Percentiles rank a stretch among this genome's conserved stretches.
phyloP scores from a whole-genome alignment of 2,797 vertebrate genomes.

The Mastacembelus armatus region DNA sequence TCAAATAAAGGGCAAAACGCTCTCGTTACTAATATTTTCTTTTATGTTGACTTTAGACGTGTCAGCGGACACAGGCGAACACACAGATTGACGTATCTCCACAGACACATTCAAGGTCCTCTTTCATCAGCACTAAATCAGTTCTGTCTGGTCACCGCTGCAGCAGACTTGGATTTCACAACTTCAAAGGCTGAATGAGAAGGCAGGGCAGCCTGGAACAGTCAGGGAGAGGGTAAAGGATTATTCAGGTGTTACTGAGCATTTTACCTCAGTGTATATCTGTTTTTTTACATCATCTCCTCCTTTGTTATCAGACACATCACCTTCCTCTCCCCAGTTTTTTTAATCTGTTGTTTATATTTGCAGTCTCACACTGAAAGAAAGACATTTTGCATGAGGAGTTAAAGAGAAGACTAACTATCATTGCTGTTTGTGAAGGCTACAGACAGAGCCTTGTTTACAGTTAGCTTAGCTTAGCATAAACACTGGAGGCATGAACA shows the following conservation, averaged over 20 bases:
- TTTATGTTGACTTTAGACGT: background rate
- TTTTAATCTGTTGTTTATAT: background rate
- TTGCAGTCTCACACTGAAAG: background rate
- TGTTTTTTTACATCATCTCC: slow-evolving; percentile 13
- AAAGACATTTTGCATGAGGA: too few species aligned
- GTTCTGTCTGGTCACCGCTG: slow-evolving; percentile 37
- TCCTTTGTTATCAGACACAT: slow-evolving; percentile 3
- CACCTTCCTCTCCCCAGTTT: background rate
- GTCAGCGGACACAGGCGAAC: background rate
- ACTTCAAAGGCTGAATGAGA: slow-evolving; percentile 60
- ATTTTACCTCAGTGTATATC: slow-evolving; percentile 14
- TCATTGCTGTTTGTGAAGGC: too few species aligned
- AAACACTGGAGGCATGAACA: too few species aligned
- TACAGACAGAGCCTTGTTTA: too few species aligned
- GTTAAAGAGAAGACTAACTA: too few species aligned
- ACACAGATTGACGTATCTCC: background rate
- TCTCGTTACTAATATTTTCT: background rate
- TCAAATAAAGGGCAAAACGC: slow-evolving; percentile 2
- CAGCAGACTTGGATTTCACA: slow-evolving; percentile 42
- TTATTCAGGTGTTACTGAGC: background rate
- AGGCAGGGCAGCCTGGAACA: slow-evolving; percentile 12
- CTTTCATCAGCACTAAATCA: slow-evolving; percentile 56
- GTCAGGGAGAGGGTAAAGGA: slow-evolving; percentile 48
- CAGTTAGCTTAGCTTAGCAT: too few species aligned
- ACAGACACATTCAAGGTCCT: background rate